A percentile compares a stretch with the other conserved stretches of the same genome.
Conservation (phyloP, 2,888 invertebrate genomes). For the Shargacucullia verbasci region DNA sequence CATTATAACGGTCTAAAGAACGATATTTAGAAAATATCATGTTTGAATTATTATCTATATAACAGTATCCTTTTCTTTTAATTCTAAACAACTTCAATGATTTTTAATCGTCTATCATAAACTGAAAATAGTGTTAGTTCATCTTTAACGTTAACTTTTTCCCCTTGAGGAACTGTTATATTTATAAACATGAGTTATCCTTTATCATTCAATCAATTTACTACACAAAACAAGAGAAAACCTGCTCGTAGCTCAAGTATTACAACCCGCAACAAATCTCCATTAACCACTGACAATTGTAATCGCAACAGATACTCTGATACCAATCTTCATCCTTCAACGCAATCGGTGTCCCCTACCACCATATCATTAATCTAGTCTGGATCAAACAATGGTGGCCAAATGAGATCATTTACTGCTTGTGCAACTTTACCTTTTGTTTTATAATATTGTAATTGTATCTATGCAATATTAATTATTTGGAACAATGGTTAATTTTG, state of each 20-base stretch:
- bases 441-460: slow-evolving; percentile 43
- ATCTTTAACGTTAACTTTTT: too few relatives aligned
- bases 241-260: not conserved
- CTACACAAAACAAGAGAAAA: slow-evolving; percentile 1
- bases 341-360: slow-evolving; percentile 49
- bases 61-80: too few relatives aligned
- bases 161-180: too few relatives aligned
- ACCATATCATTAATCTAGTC: slow-evolving; percentile 73
- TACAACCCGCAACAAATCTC: slow-evolving; percentile 46
- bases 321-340: slow-evolving; percentile 68
- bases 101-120: too few relatives aligned
- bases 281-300: slow-evolving; percentile 49
- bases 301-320: slow-evolving; percentile 64
- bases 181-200: too few relatives aligned
- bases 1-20: not conserved
- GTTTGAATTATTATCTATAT: too few relatives aligned
- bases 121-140: too few relatives aligned
- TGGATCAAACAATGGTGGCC: slow-evolving; percentile 77
- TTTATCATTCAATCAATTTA: not conserved
- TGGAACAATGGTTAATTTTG: slow-evolving; percentile 34
- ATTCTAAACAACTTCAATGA: too few relatives aligned
- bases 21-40: too few relatives aligned
- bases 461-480: slow-evolving; percentile 35
- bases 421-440: slow-evolving; percentile 63
- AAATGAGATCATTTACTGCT: slow-evolving; percentile 79